These are phyloP conservation scores for Astatotilapia flaviijosephi DNA, from an alignment of 2,113 vertebrate genomes.

Conservation along the genomic window DNA sequence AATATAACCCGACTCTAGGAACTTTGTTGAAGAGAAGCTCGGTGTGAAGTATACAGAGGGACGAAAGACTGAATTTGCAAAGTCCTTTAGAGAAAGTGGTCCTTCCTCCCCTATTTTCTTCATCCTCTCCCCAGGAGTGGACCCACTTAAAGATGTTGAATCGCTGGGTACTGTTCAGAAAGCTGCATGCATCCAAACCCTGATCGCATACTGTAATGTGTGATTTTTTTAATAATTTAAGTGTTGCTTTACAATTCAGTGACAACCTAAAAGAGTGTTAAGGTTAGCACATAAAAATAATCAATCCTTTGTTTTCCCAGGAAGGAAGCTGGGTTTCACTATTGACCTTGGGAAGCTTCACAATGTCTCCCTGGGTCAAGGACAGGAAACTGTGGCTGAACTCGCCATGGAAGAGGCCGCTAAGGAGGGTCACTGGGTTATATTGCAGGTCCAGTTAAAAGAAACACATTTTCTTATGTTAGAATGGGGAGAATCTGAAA, in stretches of 20 bases:
- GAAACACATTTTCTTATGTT: background rate
- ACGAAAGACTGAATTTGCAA: conserved; percentile 70
- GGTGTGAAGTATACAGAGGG: conserved; percentile 72
- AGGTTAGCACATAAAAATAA: background rate
- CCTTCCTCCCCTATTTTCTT: conserved; percentile 66
- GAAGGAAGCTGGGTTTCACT: conserved; percentile 78
- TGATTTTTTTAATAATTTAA: background rate
- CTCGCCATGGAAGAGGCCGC: conserved; percentile 79
- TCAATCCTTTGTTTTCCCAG: conserved; percentile 32
- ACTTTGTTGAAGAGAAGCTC: conserved; percentile 76
- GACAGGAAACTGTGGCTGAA: conserved; percentile 81
- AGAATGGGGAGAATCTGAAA: background rate
- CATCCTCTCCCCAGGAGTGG: conserved; percentile 70
- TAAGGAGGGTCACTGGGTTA: conserved; percentile 87
- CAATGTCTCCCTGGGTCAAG: conserved; percentile 78
- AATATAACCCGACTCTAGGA: conserved; percentile 25
- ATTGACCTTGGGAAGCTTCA: conserved; percentile 82
- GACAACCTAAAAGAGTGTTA: background rate
- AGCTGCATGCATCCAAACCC: background rate
- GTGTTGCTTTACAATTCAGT: background rate
- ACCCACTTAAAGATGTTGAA: conserved; percentile 69
- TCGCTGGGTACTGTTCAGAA: conserved; percentile 51
- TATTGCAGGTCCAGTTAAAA: conserved; percentile 73
- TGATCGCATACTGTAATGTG: background rate
- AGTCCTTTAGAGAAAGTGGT: conserved; percentile 72